phyloP scores from a whole-genome alignment of 2,888 invertebrate species.

The Willowsia nigromaculata region DNA sequence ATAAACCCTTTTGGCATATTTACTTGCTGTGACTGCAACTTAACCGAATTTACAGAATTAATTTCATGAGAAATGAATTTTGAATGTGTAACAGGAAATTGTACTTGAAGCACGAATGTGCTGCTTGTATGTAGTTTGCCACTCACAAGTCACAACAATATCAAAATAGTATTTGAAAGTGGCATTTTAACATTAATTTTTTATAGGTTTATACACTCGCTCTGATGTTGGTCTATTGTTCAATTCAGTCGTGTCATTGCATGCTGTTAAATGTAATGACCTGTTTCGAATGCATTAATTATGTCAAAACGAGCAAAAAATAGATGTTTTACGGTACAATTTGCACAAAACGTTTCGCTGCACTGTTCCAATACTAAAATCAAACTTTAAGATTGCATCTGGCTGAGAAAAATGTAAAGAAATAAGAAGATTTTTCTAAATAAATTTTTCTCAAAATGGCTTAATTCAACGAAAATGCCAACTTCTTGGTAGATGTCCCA shows the following conservation, averaged over 20 bases:
- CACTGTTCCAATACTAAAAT: not conserved
- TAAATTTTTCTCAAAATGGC: not conserved
- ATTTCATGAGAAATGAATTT: constrained; percentile 68
- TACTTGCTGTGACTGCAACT: not conserved
- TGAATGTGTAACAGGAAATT: constrained; percentile 69
- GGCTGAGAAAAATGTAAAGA: not conserved
- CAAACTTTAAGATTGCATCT: not conserved
- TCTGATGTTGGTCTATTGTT: constrained; percentile 35
- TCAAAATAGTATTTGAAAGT: constrained; percentile 11
- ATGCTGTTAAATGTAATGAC: constrained; percentile 67
- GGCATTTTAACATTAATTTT: not conserved
- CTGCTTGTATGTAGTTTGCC: not conserved
- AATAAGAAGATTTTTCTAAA: not conserved
- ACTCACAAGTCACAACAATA: constrained; percentile 32
- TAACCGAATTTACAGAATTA: constrained; percentile 67
- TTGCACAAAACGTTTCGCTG: not conserved
- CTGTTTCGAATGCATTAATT: constrained; percentile 69
- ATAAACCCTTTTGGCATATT: not conserved
- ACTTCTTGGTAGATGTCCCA: constrained; percentile 13
- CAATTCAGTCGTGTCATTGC: constrained; percentile 68
- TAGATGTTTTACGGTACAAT: not conserved
- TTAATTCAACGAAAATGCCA: constrained; percentile 12
- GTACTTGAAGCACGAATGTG: constrained; percentile 47
- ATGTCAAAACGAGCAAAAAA: constrained; percentile 52
- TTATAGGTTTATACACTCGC: not conserved